Base-by-base conservation (phyloP, 2,113 vertebrate genomes). In the Sciurus niger region DNA sequence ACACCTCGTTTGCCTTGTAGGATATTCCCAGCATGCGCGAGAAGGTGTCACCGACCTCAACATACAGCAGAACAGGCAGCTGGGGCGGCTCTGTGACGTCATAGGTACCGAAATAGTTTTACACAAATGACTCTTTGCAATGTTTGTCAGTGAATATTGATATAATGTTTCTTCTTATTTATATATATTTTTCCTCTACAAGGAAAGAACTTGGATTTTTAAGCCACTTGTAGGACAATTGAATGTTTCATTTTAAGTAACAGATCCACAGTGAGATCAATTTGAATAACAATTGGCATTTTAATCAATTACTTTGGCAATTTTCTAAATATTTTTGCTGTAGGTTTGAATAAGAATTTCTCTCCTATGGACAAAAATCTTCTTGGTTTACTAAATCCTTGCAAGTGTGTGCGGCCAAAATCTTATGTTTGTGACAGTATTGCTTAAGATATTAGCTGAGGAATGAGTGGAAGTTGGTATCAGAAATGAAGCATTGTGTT, bases 1-100 rank as follows among this genome's bases (percentile, higher is more conserved):
- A 97, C 70, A 4, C 2, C 89, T 94, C 82, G 1, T 93, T 97
- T 98, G 32, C 97, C 90, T 98, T 98, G 73, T 98, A 99, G 99
- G 99, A 0, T 99, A 99, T 97, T 95, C 98, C 82, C 97, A 99
- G 37, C 34, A 90, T 24, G 96, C 98, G 95, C 98, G 99, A 86
- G 97, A 98, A 90, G 97, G 93, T 4, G 98, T 98, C 63, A 98
- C 97, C 2, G 98, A 98, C 77, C 98, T 99, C 48, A 83, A 98
- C 96, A 74, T 99, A 53, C 98, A 98, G 17, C 99, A 99, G 98
- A 99, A 99, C 86, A 90, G 97, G 94, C 99, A 99, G 98, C 98
- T 99, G 97, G 99, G 99, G 83, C 98, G 99, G 90, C 98, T 99
- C 68, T 99, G 99, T 98, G 99, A 99, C 89, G 98, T 99, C 89